phyloP scores from a whole-genome alignment of 2,888 invertebrate genomes.

The Gerris lacustris region DNA sequence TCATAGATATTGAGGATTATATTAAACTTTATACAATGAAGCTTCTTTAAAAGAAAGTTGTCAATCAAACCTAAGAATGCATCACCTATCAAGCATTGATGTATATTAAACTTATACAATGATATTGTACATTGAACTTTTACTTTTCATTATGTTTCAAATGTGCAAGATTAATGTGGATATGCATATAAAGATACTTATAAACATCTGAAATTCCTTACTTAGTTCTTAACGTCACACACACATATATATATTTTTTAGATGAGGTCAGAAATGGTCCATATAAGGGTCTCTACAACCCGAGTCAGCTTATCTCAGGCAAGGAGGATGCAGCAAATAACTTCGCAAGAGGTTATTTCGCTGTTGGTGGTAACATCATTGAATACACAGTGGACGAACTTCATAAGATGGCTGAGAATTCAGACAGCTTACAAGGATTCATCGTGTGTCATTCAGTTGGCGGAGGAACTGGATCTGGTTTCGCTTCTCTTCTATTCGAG shows the following conservation, averaged over 20 bases:
- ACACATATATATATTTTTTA: neutral
- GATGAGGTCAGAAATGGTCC: constrained; percentile 27
- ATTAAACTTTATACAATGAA: no score
- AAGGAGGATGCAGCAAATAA: constrained; percentile 64
- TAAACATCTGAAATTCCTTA: no score
- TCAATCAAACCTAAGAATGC: no score
- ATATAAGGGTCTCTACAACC: constrained; percentile 25
- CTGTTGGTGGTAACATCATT: constrained; percentile 44
- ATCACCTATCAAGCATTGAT: no score
- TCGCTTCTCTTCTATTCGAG: constrained; percentile 21
- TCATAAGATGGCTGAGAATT: constrained; percentile 22
- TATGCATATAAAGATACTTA: no score
- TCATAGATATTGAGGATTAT: no score
- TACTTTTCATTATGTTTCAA: no score
- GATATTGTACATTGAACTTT: no score
- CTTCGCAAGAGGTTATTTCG: constrained; percentile 67
- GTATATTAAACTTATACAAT: no score
- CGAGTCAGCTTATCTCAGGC: constrained; percentile 27
- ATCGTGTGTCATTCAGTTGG: constrained; percentile 28
- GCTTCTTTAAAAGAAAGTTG: no score
- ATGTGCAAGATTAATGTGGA: no score
- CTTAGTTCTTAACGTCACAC: no score
- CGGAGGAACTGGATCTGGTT: constrained; percentile 29
- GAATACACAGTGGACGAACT: constrained; percentile 16
- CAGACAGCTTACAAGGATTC: constrained; percentile 26